Percentiles rank a stretch among this genome's conserved stretches.
Evolutionary conservation across 2,797 vertebrate species (phyloP).

Genomic region (Pitangus sulphuratus): DNA sequence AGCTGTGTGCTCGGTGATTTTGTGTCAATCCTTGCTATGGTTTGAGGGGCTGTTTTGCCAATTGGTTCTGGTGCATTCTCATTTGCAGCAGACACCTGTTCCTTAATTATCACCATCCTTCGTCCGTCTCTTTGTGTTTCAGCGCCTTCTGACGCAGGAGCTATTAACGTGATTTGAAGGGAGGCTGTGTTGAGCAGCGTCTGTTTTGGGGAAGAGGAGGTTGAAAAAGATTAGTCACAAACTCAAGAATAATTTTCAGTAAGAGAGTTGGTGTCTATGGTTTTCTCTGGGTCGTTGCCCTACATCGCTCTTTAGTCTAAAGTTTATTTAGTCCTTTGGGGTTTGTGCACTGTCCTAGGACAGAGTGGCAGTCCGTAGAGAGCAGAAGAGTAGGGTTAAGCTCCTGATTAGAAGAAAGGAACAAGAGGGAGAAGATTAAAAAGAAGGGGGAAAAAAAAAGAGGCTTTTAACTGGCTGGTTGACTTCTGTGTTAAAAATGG

Average conservation of each 20-base stretch:
- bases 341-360: neutral
- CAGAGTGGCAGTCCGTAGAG: neutral
- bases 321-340: neutral
- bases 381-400: neutral
- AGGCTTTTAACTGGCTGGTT: neutral
- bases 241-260: neutral
- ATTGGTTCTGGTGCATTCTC: constrained; percentile 23
- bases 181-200: neutral
- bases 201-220: neutral
- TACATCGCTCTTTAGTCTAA: neutral
- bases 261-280: neutral
- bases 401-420: neutral
- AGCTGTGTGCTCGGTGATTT: neutral
- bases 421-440: neutral
- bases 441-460: neutral
- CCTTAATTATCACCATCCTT: constrained; percentile 55
- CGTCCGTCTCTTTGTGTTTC: neutral
- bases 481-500: neutral
- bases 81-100: constrained; percentile 74
- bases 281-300: neutral
- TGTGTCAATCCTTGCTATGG: neutral
- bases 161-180: neutral
- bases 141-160: neutral
- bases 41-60: constrained; percentile 9
- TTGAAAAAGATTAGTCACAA: neutral